Evolutionary conservation across 2,113 vertebrate genomes (phyloP), one percentile per base, ranked within the genome.

Genomic region (Cnemophilus loriae): DNA sequence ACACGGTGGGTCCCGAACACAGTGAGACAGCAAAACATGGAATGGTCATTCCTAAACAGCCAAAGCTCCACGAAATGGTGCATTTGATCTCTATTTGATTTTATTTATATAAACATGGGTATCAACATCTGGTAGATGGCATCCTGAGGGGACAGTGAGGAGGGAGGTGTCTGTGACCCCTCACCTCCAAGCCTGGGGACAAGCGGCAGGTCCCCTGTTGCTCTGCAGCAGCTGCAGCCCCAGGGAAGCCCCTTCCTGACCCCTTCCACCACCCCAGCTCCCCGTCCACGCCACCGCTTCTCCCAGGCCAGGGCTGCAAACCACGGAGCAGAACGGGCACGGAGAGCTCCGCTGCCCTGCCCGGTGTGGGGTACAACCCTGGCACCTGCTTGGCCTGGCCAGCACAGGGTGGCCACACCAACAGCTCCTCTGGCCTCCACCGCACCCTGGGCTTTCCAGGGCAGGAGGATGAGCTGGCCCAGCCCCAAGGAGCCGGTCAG

Each of bases 1-100:
- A 2, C 20, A 17, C 0, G 0, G 24, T 3, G 49, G 19, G 26
- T 4, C 47, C 10, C 1, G 0, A 74, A 57, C 3, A 4, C 0
- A 13, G 27, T 1, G 10, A n/a, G 59, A 33, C 33, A 67, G 56
- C 8, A 63, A 33, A 63, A 11, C 4, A 37, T 0, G 7, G 49
- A 56, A 39, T 3, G 16, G n/a, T 10, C 32, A 41, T 6, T 71
- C 67, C 59, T 37, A 4, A 47, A 24, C 1, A 32, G n/a, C 41
- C 30, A 33, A 4, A 37, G 15, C 46, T 18, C 60, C 23, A 24
- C 3, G 7, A 0, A 46, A 27, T 4, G 53, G 14, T 12, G 35
- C 37, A 6, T 13, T 27, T 5, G 0, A 17, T 17, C 41, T 50
- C 65, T 6, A 1, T 4, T 56, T 23, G 16, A 10, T 12, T 75